Conservation (phyloP, 2,797 vertebrate genomes). For the Enteromius radiatus region DNA sequence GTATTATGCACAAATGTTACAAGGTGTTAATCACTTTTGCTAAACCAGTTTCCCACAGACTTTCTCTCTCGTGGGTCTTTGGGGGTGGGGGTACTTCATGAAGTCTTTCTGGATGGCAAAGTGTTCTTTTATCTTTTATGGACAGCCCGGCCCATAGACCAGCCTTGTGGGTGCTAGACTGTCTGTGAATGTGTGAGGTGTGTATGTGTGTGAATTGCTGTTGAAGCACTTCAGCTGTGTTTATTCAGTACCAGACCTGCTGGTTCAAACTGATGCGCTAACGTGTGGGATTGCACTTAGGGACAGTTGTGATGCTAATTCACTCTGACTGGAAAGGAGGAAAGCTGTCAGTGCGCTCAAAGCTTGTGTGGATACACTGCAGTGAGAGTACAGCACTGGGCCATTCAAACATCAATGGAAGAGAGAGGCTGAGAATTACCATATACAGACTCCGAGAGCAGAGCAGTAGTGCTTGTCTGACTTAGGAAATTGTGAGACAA, state of each 20-base stretch:
- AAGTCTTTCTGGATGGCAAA: slow-evolving; percentile 31
- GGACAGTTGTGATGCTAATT: slow-evolving; percentile 55
- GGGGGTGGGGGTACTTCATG: slow-evolving; percentile 9
- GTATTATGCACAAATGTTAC: background rate
- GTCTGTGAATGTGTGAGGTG: slow-evolving; percentile 52
- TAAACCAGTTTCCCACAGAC: background rate
- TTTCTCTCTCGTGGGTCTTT: background rate
- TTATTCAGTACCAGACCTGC: slow-evolving; percentile 66
- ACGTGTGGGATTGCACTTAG: slow-evolving; percentile 68
- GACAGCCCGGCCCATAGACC: slow-evolving; percentile 22
- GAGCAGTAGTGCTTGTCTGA: slow-evolving; percentile 19
- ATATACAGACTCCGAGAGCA: slow-evolving; percentile 15
- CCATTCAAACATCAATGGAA: slow-evolving; percentile 43
- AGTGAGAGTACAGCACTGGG: slow-evolving; percentile 22
- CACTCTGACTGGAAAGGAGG: slow-evolving; percentile 52
- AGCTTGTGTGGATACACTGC: slow-evolving; percentile 27
- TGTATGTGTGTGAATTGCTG: slow-evolving; percentile 59
- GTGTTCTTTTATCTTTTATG: slow-evolving; percentile 44
- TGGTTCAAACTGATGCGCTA: slow-evolving; percentile 68
- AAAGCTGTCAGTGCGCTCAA: slow-evolving; percentile 33
- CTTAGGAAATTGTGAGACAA: slow-evolving; percentile 8
- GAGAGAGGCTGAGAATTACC: slow-evolving; percentile 26
- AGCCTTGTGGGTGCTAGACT: slow-evolving; percentile 39
- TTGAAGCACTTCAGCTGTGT: slow-evolving; percentile 65
- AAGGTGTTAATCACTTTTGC: background rate